Percentiles rank a stretch among this genome's conserved stretches.
These are phyloP conservation scores for Muscicapa comitata DNA, from an alignment of 2,797 vertebrate genomes.

Conservation along the genomic window DNA sequence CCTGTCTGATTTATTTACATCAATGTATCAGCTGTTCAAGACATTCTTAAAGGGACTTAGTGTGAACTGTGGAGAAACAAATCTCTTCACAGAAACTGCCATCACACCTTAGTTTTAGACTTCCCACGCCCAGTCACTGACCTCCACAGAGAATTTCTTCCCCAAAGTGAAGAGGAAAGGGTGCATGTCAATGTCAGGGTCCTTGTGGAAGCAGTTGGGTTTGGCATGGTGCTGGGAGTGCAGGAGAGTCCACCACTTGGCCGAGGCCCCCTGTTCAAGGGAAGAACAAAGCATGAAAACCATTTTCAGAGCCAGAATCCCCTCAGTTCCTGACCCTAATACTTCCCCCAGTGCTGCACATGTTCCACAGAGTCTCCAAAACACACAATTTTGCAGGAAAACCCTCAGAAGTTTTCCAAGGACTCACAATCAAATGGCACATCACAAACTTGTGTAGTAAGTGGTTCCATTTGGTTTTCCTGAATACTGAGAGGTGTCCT, in stretches of 20 bases:
- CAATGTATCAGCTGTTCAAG: not conserved
- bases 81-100: not conserved
- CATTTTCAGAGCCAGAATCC: not conserved
- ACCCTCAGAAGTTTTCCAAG: not conserved
- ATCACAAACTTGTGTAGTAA: conserved; percentile 77
- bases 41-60: not conserved
- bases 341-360: not conserved
- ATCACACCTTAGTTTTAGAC: not conserved
- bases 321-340: not conserved
- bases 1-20: not conserved
- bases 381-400: fast-evolving
- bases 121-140: conserved; percentile 20
- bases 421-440: conserved; percentile 75
- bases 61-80: not conserved
- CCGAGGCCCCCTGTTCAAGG: conserved; percentile 71
- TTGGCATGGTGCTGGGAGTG: conserved; percentile 82
- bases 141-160: conserved; percentile 77
- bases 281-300: not conserved
- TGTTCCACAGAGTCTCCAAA: not conserved
- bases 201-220: conserved; percentile 79
- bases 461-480: conserved; percentile 49
- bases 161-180: conserved; percentile 78
- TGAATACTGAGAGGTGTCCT: conserved; percentile 77
- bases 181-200: conserved; percentile 80
- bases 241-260: conserved; percentile 80